Evolutionary conservation across 2,113 vertebrate species (phyloP), one percentile per base, ranked within the genome.

Genomic region (Hippocampus guttulatus): DNA sequence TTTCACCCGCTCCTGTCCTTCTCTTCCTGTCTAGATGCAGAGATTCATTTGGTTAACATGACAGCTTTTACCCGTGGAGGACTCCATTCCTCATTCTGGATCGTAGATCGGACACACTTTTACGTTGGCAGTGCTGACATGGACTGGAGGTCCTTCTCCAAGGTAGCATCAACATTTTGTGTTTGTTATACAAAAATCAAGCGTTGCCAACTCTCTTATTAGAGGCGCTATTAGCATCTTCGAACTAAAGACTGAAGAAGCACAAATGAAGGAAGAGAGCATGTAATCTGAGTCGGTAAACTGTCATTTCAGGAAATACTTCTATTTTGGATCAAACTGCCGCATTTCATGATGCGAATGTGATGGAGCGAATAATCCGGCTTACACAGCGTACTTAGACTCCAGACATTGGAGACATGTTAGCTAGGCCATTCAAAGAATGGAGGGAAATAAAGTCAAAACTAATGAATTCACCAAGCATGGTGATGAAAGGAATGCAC

Each of bases 1-100:
- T 61, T 83, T 27, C 51, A 30, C 47, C 25, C 15, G 11, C 23
- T 3, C 20, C 27, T 33, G 18, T 69, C 41, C 58, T 40, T 69
- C 33, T 74, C 54, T 49, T 68, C 58, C 2, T 41, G 41, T 80
- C 45, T 69, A 96, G 95, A 93, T 73, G 95, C 95, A 2, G 92
- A 95, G 74, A 92, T 96, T 81, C 86, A 90, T 45, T 95, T 93
- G 68, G 90, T 97, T 75, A 96, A 97, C 82, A 96, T 96, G 95
- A 93, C 93, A 9, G 94, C 93, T n/a, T 88, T 96, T 15, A 96
- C 94, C 18, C 92, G 93, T 82, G 95, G 95, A 8, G 91, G 89
- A n/a, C 92, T 97, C 9, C 94, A 93, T 76, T 95, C 95, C 0
- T 95, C 95, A 9, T 96, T 97, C 90, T 95, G 95, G 95, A 94